phyloP scores from a whole-genome alignment of 2,797 vertebrate species.

The Chrysocyon brachyurus region DNA sequence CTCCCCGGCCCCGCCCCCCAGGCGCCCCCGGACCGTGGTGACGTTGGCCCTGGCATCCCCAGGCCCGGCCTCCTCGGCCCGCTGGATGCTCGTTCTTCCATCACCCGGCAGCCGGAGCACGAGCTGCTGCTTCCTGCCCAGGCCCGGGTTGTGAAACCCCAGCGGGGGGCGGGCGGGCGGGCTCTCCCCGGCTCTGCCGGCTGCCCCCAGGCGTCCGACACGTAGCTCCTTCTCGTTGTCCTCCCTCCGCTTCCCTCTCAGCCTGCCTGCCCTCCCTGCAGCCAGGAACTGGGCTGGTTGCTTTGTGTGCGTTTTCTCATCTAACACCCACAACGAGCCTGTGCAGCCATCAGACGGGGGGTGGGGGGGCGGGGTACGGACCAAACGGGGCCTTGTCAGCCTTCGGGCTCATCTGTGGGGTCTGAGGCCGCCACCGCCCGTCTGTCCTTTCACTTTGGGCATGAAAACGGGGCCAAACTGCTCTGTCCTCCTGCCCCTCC shows the following conservation, averaged over 20 bases:
- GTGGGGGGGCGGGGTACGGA: too few relatives aligned
- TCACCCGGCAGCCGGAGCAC: too few relatives aligned
- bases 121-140: too few relatives aligned
- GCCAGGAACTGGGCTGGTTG: neutral
- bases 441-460: neutral
- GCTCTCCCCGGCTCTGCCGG: too few relatives aligned
- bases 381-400: neutral
- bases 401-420: neutral
- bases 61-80: neutral
- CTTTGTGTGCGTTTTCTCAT: neutral
- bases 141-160: too few relatives aligned
- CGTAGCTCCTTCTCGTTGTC: neutral
- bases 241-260: neutral
- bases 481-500: neutral
- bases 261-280: neutral
- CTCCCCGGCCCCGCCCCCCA: neutral
- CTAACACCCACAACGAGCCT: neutral
- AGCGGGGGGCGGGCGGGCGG: too few relatives aligned
- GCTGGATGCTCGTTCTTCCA: too few relatives aligned
- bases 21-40: neutral
- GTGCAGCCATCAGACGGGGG: too few relatives aligned
- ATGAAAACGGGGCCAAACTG: neutral
- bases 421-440: rapidly evolving
- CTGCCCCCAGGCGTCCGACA: neutral
- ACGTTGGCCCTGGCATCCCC: neutral